Evolutionary conservation across 2,888 invertebrate species (phyloP), one percentile per base, ranked within the genome.

Genomic region (Petrolisthes manimaculis): DNA sequence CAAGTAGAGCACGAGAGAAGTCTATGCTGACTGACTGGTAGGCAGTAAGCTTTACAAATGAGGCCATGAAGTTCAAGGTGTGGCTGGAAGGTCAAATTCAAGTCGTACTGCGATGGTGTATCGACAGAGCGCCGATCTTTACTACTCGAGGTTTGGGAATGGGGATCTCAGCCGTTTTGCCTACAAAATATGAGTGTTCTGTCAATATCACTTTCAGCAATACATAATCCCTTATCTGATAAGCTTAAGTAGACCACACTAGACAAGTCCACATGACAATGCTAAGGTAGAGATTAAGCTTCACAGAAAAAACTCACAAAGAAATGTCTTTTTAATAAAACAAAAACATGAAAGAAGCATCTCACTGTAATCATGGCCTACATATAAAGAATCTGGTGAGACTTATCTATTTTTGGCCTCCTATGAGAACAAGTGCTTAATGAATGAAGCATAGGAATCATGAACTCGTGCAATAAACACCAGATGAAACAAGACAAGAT

Each of bases 101-200:
- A 90, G 90, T 81, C 71, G 90, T 71, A 88, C 81, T 90, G 85
- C 88, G 90, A 86, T 69, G 86, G 78, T 86, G 85, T 86, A 89
- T 85, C 85, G 85, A 86, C 83, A 83, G 89, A 89, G 89, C 77
- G 89, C 81, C 89, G 89, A 89, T 89, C 89, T 89, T 89, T 71
- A 86, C 88, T 88, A 88, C 90, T 90, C 83, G 87, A 84, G 89
- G 88, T 86, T 90, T 90, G 88, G 88, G 88, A 88, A 86, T 90
- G 88, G 88, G 88, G 88, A 86, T 88, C 90, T 88, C 90, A 86
- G 90, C 90, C 90, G 90, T 90, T 82, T 90, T 88, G 90, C 90
- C 90, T 90, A 90, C 90, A 90, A 90, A 90, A 90, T 85, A 90
- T 90, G 90, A 90, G 90, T 90, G 90, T 84, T 85, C 85, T 89